These are phyloP conservation scores for Phylloscopus whistleri DNA, from an alignment of 2,113 vertebrate genomes.

Conservation along the genomic window DNA sequence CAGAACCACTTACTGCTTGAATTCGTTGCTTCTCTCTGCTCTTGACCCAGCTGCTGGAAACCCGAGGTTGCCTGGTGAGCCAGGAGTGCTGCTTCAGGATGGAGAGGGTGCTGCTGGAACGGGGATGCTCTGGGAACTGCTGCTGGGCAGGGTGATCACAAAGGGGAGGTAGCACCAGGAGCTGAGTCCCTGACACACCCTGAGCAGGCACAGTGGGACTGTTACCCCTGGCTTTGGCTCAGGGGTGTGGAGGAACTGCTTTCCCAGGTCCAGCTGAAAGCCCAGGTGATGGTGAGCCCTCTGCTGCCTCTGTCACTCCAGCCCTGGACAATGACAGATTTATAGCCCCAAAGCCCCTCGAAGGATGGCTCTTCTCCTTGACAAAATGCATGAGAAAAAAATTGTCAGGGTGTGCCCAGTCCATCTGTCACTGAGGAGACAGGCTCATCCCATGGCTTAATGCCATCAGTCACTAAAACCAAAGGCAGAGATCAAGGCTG, in stretches of 20 bases:
- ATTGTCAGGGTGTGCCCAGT: neutral
- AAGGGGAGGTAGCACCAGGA: neutral
- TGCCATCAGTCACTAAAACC: neutral
- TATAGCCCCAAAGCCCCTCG: neutral
- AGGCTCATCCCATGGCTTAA: neutral
- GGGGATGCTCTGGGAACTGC: neutral
- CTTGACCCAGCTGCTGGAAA: neutral
- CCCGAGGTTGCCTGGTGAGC: rapidly evolving
- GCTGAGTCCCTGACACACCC: neutral
- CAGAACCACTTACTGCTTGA: neutral
- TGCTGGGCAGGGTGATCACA: neutral
- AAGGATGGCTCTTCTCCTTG: neutral
- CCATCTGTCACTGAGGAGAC: neutral
- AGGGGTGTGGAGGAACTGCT: neutral
- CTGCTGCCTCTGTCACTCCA: neutral
- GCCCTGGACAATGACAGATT: neutral
- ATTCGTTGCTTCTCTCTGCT: neutral
- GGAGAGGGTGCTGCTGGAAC: neutral
- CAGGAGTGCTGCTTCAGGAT: neutral
- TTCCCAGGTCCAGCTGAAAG: neutral
- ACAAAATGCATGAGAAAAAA: neutral
- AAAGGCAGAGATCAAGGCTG: constrained; percentile 19
- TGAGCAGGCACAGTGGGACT: neutral
- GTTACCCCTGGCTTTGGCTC: neutral
- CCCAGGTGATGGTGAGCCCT: rapidly evolving